These are phyloP conservation scores for Halictus quadricinctus DNA, from an alignment of 2,888 invertebrate genomes.

Conservation along the genomic window DNA sequence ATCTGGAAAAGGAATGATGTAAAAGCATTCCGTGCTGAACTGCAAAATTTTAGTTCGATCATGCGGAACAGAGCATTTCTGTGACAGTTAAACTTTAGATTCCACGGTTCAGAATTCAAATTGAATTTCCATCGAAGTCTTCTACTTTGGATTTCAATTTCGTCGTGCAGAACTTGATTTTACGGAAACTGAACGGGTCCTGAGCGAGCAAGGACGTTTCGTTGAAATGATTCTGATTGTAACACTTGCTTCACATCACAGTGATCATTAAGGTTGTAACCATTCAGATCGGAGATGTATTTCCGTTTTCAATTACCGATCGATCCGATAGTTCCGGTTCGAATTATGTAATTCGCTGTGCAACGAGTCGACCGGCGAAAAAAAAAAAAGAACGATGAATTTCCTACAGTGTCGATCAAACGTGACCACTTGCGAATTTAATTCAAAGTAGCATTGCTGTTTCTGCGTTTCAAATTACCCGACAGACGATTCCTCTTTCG, in stretches of 20 bases:
- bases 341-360: slow-evolving; percentile 33
- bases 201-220: not conserved
- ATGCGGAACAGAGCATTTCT: too few relatives aligned
- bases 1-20: not conserved
- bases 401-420: not conserved
- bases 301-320: slow-evolving; percentile 40
- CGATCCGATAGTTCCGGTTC: slow-evolving; percentile 30
- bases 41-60: too few relatives aligned
- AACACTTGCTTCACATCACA: slow-evolving; percentile 23
- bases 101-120: not conserved
- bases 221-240: not conserved
- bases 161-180: not conserved
- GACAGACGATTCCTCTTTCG: not conserved
- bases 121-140: not conserved
- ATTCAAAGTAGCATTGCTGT: not conserved
- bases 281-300: slow-evolving; percentile 30
- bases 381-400: not conserved
- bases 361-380: not conserved
- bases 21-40: too few relatives aligned
- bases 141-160: not conserved
- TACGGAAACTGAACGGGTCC: not conserved
- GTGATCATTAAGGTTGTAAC: slow-evolving; percentile 13
- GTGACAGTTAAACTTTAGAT: too few relatives aligned
- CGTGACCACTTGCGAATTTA: slow-evolving; percentile 20
- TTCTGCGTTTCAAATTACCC: not conserved